These are phyloP conservation scores for Musca vetustissima DNA, from an alignment of 1,140 invertebrate species.

Conservation along the genomic window DNA sequence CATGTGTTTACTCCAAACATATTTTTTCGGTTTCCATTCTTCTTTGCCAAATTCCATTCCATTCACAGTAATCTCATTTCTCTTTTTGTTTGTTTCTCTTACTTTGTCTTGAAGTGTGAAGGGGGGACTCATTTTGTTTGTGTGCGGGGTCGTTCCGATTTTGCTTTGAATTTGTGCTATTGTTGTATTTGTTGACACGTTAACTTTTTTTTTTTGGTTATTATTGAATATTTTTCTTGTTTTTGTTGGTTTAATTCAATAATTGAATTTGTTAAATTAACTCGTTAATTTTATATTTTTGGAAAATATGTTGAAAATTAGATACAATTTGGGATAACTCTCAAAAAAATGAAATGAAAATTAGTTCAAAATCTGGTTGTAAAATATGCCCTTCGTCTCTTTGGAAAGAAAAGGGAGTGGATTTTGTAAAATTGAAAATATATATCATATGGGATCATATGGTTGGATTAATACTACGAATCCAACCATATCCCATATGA, in stretches of 20 bases:
- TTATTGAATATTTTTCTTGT: not conserved
- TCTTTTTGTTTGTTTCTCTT: constrained; percentile 4
- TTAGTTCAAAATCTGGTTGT: too few relatives aligned
- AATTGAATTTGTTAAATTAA: not conserved
- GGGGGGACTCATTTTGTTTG: not conserved
- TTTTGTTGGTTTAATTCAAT: too few relatives aligned
- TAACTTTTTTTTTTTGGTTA: constrained; percentile 15
- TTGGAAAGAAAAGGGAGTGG: too few relatives aligned
- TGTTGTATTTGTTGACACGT: constrained; percentile 14
- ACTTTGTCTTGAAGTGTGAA: not conserved
- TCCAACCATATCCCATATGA: too few relatives aligned
- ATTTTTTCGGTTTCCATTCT: not conserved
- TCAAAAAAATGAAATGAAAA: too few relatives aligned
- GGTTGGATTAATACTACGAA: too few relatives aligned
- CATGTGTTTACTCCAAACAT: not conserved
- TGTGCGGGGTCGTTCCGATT: not conserved
- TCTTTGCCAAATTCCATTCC: not conserved
- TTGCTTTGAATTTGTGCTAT: not conserved
- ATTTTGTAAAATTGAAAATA: too few relatives aligned
- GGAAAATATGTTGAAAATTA: too few relatives aligned
- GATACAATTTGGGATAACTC: too few relatives aligned
- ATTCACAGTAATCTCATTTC: not conserved
- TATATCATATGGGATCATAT: too few relatives aligned
- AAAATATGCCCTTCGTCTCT: too few relatives aligned
- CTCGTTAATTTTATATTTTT: too few relatives aligned